Evolutionary conservation across 1,140 invertebrate species (phyloP), one percentile per base, ranked within the genome.

Genomic region (Olivierus martensii): DNA sequence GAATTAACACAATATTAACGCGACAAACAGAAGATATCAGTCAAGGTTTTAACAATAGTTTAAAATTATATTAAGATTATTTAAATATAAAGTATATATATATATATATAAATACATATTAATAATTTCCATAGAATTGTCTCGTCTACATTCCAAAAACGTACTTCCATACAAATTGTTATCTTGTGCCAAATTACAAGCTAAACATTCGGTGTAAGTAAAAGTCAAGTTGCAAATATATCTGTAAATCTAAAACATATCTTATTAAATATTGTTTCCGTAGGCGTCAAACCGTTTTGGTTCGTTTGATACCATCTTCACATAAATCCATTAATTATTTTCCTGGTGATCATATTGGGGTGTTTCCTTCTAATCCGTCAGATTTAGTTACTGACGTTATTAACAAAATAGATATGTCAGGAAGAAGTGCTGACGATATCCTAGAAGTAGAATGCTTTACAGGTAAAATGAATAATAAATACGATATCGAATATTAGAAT

Each of bases 261-360:
- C 28, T 28, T 6, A 49, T 28, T 34, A 3, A 9, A 0, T 34
- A 17, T 9, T 10, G 2, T 3, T 7, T 21, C n/a, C 15, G 19
- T 49, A 57, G 60, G 34, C 63, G 67, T 15, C 59, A 69, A 53
- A 71, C 69, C 0, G 61, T 71, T 18, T 49, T 71, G 9, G 61
- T 67, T 2, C 63, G 63, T 38, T 52, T 72, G 44, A 60, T 66
- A 42, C 62, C 62, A 0, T 56, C 60, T 17, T 59, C 62, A 12
- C 60, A 65, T 51, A 10, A 46, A 12, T 7, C 62, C 62, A 36
- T 60, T 64, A 28, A 48, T 61, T 71, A 71, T 49, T 47, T 53
- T 28, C 88, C 89, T 0, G 91, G 91, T 0, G 91, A 96, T 72
- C 91, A 96, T 67, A 77, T 94, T 3, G 90, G 87, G 21, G 83